Conservation (phyloP, 1,140 invertebrate species). For the Leptestheria dahalacensis region DNA sequence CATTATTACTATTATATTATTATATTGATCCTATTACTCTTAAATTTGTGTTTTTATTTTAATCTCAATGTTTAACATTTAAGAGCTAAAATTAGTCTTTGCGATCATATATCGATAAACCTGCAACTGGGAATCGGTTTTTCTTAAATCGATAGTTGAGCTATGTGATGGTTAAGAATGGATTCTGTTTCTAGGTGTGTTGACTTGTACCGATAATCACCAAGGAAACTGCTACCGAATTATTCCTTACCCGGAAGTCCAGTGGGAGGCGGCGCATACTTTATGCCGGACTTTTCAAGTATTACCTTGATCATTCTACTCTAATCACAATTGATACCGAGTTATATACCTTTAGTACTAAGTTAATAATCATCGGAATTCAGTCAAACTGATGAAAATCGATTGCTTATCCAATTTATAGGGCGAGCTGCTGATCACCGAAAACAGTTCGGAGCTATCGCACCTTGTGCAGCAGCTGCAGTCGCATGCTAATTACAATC, state of each 20-base stretch:
- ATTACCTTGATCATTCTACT: slow-evolving; percentile 7
- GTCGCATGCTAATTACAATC: slow-evolving; percentile 24
- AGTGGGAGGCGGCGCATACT: slow-evolving; percentile 52
- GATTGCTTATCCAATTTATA: background rate
- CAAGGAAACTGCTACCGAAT: slow-evolving; percentile 45
- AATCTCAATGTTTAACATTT: too few species aligned
- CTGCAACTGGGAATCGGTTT: too few species aligned
- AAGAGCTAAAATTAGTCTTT: too few species aligned
- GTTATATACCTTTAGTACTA: background rate
- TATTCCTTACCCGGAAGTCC: slow-evolving; percentile 51
- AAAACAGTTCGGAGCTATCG: background rate
- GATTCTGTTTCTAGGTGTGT: too few species aligned
- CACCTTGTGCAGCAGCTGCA: background rate
- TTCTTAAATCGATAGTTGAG: too few species aligned
- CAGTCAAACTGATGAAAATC: background rate
- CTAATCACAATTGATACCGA: background rate
- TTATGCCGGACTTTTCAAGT: slow-evolving; percentile 47
- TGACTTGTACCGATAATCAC: slow-evolving; percentile 8
- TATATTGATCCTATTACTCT: background rate
- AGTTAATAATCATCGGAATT: background rate
- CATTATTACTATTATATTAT: background rate
- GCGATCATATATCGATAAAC: too few species aligned
- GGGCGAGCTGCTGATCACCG: background rate
- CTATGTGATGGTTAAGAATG: too few species aligned
- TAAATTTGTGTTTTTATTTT: too few species aligned